phyloP scores from a whole-genome alignment of 1,140 invertebrate species.

The Armadillidium nasatum region DNA sequence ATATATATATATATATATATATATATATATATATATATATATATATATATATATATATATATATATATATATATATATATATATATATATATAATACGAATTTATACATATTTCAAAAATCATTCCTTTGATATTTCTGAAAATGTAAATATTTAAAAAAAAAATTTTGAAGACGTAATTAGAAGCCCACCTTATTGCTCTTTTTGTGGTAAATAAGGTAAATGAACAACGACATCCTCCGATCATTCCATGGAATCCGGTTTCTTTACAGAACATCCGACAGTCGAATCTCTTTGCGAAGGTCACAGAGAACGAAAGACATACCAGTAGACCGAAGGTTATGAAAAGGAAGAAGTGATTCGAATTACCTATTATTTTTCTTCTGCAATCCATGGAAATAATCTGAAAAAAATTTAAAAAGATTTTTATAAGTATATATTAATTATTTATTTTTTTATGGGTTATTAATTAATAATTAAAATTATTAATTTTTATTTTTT shows the following conservation, averaged over 20 bases:
- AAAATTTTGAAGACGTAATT: background rate
- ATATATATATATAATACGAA: no score
- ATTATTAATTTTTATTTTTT: no score
- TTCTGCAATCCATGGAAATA: background rate
- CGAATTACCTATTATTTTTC: background rate
- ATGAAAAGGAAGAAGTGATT: background rate
- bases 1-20: no score
- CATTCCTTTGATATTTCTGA: no score
- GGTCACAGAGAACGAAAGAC: conserved; percentile 9
- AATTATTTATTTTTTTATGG: no score
- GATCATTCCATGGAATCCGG: conserved; percentile 46
- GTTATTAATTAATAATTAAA: no score
- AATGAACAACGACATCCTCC: conserved; percentile 47
- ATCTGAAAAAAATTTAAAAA: no score
- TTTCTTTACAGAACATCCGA: conserved; percentile 45
- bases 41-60: background rate
- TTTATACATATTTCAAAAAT: no score
- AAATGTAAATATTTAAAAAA: no score
- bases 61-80: background rate
- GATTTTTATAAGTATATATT: no score
- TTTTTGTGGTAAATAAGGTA: conserved; percentile 45
- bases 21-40: no score
- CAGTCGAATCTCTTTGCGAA: conserved; percentile 46
- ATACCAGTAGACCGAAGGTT: background rate
- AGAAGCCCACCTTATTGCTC: conserved; percentile 14